Evolutionary conservation across 2,888 invertebrate genomes (phyloP).

Genomic region (Chirona hameri): DNA sequence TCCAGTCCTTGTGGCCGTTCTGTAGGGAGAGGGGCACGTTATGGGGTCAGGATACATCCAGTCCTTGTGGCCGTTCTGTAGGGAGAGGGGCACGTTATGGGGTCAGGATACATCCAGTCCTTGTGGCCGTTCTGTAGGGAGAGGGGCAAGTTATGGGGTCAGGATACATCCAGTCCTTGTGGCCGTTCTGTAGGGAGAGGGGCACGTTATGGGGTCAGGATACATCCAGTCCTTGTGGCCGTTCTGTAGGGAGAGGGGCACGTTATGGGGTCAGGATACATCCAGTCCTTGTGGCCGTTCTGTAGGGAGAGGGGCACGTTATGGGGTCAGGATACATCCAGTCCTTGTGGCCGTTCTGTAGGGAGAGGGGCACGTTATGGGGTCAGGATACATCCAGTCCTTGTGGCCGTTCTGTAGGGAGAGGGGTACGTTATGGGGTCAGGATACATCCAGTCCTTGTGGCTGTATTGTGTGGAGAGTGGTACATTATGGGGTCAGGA

Average conservation of each 20-base stretch:
- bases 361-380: not conserved
- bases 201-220: no score
- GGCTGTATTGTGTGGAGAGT: conserved; percentile 57
- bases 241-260: conserved; percentile 45
- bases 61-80: conserved; percentile 73
- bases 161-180: conserved; percentile 78
- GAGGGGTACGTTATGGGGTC: no score
- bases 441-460: conserved; percentile 78
- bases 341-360: conserved; percentile 73
- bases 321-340: conserved; percentile 60
- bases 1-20: conserved; percentile 85
- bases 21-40: conserved; percentile 39
- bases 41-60: conserved; percentile 60
- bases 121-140: conserved; percentile 64
- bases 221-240: conserved; percentile 89
- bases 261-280: conserved; percentile 48
- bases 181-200: conserved; percentile 56
- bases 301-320: conserved; percentile 39
- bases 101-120: conserved; percentile 69
- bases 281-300: conserved; percentile 85
- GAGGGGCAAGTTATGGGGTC: no score
- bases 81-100: not conserved
- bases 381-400: conserved; percentile 69
- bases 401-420: conserved; percentile 64
- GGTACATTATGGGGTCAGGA: no score